phyloP scores from a whole-genome alignment of 2,113 vertebrate genomes.

The Gracilinanus agilis region DNA sequence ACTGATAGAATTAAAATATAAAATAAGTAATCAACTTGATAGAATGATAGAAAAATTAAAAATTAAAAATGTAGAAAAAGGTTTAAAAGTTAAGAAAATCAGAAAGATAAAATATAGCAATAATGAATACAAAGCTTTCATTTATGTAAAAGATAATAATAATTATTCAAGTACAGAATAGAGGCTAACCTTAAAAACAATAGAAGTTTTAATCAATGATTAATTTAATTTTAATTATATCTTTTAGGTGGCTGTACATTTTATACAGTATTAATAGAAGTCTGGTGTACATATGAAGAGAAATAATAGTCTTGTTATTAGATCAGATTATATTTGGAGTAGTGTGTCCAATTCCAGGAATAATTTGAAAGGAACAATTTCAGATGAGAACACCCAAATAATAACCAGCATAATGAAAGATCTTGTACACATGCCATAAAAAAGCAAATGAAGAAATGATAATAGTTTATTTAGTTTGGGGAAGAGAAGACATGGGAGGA shows the following conservation, averaged over 20 bases:
- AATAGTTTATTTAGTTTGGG: slow-evolving; percentile 17
- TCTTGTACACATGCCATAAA: not conserved
- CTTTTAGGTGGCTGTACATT: not conserved
- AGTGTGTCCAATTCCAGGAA: not conserved
- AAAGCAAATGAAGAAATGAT: not conserved
- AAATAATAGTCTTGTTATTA: not conserved
- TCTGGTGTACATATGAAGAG: not conserved
- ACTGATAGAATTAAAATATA: not conserved
- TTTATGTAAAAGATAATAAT: not conserved
- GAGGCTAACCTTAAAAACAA: not conserved
- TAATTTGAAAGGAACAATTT: not conserved
- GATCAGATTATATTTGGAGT: not conserved
- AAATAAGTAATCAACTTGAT: not conserved
- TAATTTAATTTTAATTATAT: not conserved
- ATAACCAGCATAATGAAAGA: not conserved
- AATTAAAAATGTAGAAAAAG: not conserved
- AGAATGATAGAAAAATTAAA: not conserved
- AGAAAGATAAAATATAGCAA: not conserved
- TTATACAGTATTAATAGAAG: not conserved
- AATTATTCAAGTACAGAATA: not conserved
- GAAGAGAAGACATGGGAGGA: not conserved
- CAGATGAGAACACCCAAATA: not conserved
- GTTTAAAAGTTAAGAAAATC: not conserved
- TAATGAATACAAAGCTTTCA: not conserved
- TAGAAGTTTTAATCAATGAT: not conserved